Evolutionary conservation across 2,888 invertebrate species (phyloP), one percentile per base, ranked within the genome.

Genomic region (Rhaphigaster nebulosa): DNA sequence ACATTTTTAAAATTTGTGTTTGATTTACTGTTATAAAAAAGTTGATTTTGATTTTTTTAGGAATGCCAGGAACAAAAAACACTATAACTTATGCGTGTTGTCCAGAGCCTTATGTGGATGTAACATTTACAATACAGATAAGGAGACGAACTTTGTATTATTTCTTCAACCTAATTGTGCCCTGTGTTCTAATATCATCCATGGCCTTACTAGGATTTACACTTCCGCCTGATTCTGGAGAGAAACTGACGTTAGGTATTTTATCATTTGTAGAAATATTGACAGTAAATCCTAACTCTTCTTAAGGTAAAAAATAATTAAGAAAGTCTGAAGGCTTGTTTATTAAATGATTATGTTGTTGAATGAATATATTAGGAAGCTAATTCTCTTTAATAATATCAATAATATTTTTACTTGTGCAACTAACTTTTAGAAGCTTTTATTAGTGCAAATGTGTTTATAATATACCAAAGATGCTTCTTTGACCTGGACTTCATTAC

Each of bases 91-190:
- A 98, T 95, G 97, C 98, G 95, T 97, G 99, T 96, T 97, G 99
- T 94, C 96, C 99, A 93, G 97, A 98, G 94, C 98, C 98, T 90
- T 97, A 98, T 95, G 97, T 99, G 92, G 98, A 98, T 94, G 97
- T 99, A 92, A 99, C 99, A 87, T 99, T 99, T 94, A 98, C 98
- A 92, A 98, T 99, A 94, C 97, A 98, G 95, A 99, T 99, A 93
- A 96, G 99, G 93, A 96, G 99, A 94, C 96, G 99, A 93, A 99
- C 99, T 90, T 95, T 99, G 93, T 99, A 99, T 96, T 99, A 99
- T 95, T 99, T 99, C 95, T 99, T 99, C 96, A 99, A 99, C 95
- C 96, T 99, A 94, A 99, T 99, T 94, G 98, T 99, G 93, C 99
- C 99, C 93, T 99, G 99, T 94, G 98, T 99, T 93, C 96, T 99